phyloP scores from a whole-genome alignment of 2,797 vertebrate genomes.

The Chanos chanos region DNA sequence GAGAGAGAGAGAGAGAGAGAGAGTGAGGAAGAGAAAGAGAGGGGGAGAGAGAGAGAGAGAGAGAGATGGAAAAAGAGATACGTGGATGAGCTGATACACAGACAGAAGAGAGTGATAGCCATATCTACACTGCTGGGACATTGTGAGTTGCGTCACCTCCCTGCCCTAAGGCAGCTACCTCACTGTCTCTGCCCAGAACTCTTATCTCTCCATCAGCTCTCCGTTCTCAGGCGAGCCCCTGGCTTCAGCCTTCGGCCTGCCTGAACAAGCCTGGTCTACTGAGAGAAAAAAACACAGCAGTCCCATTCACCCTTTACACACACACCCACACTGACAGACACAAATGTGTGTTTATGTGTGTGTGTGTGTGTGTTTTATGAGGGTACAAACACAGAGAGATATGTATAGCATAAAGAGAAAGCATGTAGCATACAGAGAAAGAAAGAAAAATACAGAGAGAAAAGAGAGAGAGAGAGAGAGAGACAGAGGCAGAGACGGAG shows the following conservation, averaged over 20 bases:
- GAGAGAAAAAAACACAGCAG: background rate
- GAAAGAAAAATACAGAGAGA: too few relatives aligned
- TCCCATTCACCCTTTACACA: too few relatives aligned
- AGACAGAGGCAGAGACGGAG: too few relatives aligned
- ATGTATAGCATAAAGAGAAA: too few relatives aligned
- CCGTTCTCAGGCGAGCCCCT: constrained; percentile 48
- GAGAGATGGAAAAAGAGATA: background rate
- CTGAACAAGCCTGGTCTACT: constrained; percentile 51
- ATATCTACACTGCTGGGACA: background rate
- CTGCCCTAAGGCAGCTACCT: constrained; percentile 35
- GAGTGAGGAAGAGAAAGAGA: background rate
- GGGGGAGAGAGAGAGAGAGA: constrained; percentile 2
- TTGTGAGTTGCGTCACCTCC: constrained; percentile 26
- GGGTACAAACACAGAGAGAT: background rate
- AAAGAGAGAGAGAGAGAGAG: too few relatives aligned
- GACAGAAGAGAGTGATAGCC: background rate
- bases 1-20: constrained; percentile 1
- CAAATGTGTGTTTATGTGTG: background rate
- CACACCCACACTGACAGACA: background rate
- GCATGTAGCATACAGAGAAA: too few relatives aligned
- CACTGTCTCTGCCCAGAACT: constrained; percentile 51
- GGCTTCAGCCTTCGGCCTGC: constrained; percentile 52
- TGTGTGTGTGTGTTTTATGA: background rate
- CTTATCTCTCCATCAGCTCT: constrained; percentile 54
- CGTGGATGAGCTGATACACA: background rate